Base-by-base conservation (phyloP, 2,888 invertebrate species). In the Chelonus formosanus region DNA sequence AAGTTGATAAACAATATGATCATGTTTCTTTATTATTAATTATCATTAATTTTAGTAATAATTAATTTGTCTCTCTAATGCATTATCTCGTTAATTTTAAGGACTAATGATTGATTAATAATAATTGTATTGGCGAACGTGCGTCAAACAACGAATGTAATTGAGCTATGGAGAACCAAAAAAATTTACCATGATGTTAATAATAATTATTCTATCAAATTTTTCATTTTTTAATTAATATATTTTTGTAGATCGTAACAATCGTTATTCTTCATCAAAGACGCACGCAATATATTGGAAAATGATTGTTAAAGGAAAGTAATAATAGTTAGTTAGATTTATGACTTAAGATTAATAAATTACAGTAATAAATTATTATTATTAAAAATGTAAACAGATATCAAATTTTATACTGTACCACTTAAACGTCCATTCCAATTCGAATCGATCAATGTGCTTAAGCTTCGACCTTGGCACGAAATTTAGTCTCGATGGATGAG, bases 351-450 rank as follows among this genome's bases (percentile, higher is more conserved):
- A 75, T 77, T 71, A 78, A 77, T 76, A 74, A 76, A 80, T 75
- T 77, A 76, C 75, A 75, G 74, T 77, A 77, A 76, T 78, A 80
- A 80, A 76, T 81, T 80, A 80, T 80, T 75, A 73, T 74, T 73
- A 74, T 73, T 70, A 65, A 67, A 69, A 67, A 40, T n/a, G 6
- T 48, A 50, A 31, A 40, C 53, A 54, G 35, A 34, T 48, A n/a
- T 32, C 43, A 48, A 52, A 10, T 43, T 36, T 52, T 58, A 32
- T 20, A n/a, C 52, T 34, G 8, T 44, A 36, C 35, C 59, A 50
- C 31, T 50, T 43, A 7, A 6, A 5, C 6, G 10, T 31, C 44
- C 5, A 47, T 10, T 62, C 34, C 43, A 60, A 45, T 62, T 44
- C 34, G 53, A 62, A 62, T 62, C 61, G 61, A 62, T 62, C 45